Conservation (phyloP, 2,113 vertebrate genomes). For the Meleagris gallopavo region DNA sequence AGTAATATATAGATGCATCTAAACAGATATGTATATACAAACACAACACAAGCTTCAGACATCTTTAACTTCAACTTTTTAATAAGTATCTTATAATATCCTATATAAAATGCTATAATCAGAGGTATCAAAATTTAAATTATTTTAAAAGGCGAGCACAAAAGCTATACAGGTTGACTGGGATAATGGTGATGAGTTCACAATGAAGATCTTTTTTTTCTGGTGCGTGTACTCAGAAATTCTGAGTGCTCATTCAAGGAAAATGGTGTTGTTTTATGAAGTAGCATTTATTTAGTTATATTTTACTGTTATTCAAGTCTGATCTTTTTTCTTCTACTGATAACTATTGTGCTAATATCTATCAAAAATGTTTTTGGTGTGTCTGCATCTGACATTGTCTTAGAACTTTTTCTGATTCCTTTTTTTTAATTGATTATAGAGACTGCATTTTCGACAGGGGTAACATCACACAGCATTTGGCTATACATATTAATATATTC, state of each 20-base stretch:
- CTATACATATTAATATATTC: background rate
- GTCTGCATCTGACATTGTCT: background rate
- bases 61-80: background rate
- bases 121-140: background rate
- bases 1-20: background rate
- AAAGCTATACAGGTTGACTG: background rate
- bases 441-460: background rate
- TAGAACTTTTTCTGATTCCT: background rate
- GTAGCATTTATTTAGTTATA: background rate
- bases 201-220: background rate
- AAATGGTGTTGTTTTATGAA: background rate
- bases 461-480: background rate
- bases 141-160: background rate
- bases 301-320: background rate
- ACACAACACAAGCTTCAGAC: background rate
- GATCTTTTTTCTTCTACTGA: background rate
- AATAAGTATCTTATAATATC: background rate
- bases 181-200: background rate
- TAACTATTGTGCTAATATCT: background rate
- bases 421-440: background rate
- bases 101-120: background rate
- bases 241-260: background rate
- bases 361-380: conserved; percentile 1
- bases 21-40: background rate
- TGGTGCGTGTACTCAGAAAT: background rate